phyloP scores from a whole-genome alignment of 23 tunicate species.

The Phallusia fumigata region DNA sequence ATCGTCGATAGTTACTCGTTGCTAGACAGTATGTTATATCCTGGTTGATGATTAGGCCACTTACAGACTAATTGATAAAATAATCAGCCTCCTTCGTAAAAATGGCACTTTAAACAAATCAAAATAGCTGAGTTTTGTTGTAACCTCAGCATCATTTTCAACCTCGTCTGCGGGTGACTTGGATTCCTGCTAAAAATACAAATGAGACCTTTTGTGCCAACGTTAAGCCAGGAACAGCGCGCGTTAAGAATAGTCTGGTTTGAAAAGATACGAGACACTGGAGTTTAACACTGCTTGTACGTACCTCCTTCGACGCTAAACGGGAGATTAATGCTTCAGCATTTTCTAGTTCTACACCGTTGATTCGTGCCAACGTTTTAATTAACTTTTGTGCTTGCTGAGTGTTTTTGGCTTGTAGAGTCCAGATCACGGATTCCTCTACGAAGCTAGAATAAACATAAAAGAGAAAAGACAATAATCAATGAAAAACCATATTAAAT shows the following conservation, averaged over 20 bases:
- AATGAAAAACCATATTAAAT: too few relatives aligned
- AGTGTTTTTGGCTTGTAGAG: neutral
- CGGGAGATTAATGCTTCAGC: neutral
- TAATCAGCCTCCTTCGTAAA: neutral
- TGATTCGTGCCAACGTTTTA: neutral
- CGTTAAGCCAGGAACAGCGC: neutral
- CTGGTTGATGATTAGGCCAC: neutral
- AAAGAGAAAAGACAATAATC: too few relatives aligned
- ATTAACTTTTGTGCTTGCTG: neutral
- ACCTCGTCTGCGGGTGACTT: neutral
- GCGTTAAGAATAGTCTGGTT: neutral
- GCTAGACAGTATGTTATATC: too few relatives aligned
- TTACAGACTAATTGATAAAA: neutral
- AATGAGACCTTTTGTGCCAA: neutral
- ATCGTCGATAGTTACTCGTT: too few relatives aligned
- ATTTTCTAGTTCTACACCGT: neutral
- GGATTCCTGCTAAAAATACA: neutral
- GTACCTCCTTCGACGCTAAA: neutral
- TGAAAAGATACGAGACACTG: too few relatives aligned
- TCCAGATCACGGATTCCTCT: neutral
- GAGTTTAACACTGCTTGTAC: too few relatives aligned
- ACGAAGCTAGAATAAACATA: neutral
- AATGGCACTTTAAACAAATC: neutral
- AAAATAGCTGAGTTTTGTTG: constrained; percentile 1
- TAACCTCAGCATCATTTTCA: neutral